Evolutionary conservation across 2,113 vertebrate genomes (phyloP).

Genomic region (Poeciliopsis prolifica): DNA sequence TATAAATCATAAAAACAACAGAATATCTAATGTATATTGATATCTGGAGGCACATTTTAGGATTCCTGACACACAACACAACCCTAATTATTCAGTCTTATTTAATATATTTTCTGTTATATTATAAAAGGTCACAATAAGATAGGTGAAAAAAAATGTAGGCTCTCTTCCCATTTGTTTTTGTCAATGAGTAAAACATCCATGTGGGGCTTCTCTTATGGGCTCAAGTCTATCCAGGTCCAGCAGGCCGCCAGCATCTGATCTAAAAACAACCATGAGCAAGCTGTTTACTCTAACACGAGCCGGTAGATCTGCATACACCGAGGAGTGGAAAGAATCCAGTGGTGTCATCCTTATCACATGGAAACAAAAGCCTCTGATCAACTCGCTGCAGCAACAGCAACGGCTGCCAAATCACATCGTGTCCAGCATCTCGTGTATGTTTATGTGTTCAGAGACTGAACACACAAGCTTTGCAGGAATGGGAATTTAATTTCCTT

Average conservation of each 20-base stretch:
- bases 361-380: constrained; percentile 36
- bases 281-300: constrained; percentile 17
- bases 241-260: constrained; percentile 1
- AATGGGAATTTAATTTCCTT: not conserved
- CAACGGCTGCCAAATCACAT: constrained; percentile 3
- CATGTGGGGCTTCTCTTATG: constrained; percentile 8
- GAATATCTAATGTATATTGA: not conserved
- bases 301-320: not conserved
- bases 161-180: not conserved
- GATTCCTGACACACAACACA: too few relatives aligned
- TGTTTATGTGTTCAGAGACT: not conserved
- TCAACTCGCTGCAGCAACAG: constrained; percentile 40
- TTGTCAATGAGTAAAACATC: constrained; percentile 10
- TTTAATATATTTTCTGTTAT: too few relatives aligned
- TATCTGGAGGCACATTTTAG: not conserved
- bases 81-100: too few relatives aligned
- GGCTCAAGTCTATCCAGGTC: not conserved
- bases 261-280: constrained; percentile 21
- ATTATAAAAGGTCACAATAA: too few relatives aligned
- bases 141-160: too few relatives aligned
- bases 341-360: constrained; percentile 32
- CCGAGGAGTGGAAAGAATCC: constrained; percentile 48
- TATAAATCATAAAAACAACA: too few relatives aligned
- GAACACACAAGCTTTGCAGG: not conserved
- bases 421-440: not conserved